Evolutionary conservation across 1,140 invertebrate genomes (phyloP).

Genomic region (Eubasilissa regina): DNA sequence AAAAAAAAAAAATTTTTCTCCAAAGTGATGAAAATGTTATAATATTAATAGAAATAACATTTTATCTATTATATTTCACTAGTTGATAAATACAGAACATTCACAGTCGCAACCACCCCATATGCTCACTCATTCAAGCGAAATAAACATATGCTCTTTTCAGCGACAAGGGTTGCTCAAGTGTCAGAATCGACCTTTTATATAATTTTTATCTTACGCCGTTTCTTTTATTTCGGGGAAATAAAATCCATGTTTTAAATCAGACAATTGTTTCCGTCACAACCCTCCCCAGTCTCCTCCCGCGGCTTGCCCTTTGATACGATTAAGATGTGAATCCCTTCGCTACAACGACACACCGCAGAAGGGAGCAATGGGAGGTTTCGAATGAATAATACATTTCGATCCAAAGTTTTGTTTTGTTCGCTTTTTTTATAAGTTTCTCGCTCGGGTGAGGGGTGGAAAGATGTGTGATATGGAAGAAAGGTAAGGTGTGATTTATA

Average conservation of each 20-base stretch:
- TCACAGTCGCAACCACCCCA: no score
- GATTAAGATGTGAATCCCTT: constrained; percentile 55
- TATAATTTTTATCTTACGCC: constrained; percentile 47
- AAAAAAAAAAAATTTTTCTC: no score
- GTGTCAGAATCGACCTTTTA: constrained; percentile 33
- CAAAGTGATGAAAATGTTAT: no score
- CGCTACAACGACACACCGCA: constrained; percentile 53
- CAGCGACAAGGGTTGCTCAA: constrained; percentile 36
- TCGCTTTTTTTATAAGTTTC: constrained; percentile 49
- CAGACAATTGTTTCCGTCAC: constrained; percentile 53
- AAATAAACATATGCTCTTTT: constrained; percentile 43
- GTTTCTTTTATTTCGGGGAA: constrained; percentile 11
- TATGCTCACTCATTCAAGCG: neutral
- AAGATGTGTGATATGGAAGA: constrained; percentile 48
- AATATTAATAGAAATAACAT: no score
- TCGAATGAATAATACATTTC: constrained; percentile 59
- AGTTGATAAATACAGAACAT: no score
- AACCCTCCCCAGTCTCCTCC: neutral
- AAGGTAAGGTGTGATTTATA: constrained; percentile 59
- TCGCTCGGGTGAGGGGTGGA: neutral
- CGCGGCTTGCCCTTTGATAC: constrained; percentile 46
- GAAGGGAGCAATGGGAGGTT: constrained; percentile 2
- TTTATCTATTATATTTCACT: no score
- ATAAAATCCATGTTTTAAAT: constrained; percentile 53
- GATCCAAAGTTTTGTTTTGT: constrained; percentile 52